phyloP scores from a whole-genome alignment of 37 sponge, comb jelly and placozoan genomes.

The Crambe crambe region DNA sequence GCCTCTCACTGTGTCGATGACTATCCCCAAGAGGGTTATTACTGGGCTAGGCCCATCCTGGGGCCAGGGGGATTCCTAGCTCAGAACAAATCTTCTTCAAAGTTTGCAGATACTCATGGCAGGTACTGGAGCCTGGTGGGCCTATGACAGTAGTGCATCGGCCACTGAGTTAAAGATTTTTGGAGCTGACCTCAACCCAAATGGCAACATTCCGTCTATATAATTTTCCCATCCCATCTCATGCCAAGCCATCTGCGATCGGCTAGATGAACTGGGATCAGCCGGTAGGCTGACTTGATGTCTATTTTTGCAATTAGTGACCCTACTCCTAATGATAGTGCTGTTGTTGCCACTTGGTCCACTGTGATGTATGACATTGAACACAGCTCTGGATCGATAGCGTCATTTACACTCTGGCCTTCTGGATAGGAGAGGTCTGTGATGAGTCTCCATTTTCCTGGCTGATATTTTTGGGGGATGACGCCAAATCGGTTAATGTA shows the following conservation, averaged over 20 bases:
- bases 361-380: conserved; percentile 19
- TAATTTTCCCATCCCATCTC: not conserved
- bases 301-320: conserved; percentile 35
- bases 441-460: too few species aligned
- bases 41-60: conserved; percentile 1
- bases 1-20: not conserved
- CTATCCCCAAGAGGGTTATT: conserved; percentile 1
- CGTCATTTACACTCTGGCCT: conserved; percentile 28
- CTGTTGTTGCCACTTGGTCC: too few species aligned
- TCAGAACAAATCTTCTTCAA: not conserved
- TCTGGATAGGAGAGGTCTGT: too few species aligned
- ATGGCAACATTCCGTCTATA: conserved; percentile 24
- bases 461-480: too few species aligned
- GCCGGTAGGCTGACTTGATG: too few species aligned
- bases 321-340: conserved; percentile 5
- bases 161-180: conserved; percentile 37
- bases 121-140: conserved; percentile 3
- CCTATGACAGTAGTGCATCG: conserved; percentile 28
- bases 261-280: conserved; percentile 8
- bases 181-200: conserved; percentile 29
- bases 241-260: conserved; percentile 14
- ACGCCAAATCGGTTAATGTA: too few species aligned
- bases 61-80: conserved; percentile 1
- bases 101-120: not conserved
- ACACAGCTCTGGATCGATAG: conserved; percentile 18